These are phyloP conservation scores for Nemapogon koenigi DNA, from an alignment of 2,888 invertebrate species.

Conservation along the genomic window DNA sequence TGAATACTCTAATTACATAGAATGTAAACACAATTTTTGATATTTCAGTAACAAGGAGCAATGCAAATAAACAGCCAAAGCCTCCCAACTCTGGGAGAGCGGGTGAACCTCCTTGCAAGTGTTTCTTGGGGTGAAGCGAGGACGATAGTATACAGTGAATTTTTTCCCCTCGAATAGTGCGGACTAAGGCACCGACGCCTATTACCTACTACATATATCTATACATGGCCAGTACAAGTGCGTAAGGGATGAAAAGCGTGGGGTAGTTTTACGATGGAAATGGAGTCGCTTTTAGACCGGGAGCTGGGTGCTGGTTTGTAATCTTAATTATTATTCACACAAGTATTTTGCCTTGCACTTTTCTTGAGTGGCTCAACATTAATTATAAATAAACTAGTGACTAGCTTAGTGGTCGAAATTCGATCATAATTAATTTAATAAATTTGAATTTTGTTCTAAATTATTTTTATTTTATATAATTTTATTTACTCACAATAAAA, in stretches of 20 bases:
- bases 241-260: conserved; percentile 35
- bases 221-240: conserved; percentile 14
- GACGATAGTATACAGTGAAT: background rate
- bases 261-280: conserved; percentile 47
- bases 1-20: too few relatives aligned
- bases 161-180: background rate
- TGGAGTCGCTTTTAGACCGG: conserved; percentile 25
- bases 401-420: too few relatives aligned
- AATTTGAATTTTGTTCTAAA: too few relatives aligned
- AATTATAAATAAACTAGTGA: too few relatives aligned
- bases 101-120: conserved; percentile 14
- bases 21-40: too few relatives aligned
- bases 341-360: background rate
- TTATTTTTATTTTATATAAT: too few relatives aligned
- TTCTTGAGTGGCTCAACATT: too few relatives aligned
- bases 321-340: background rate
- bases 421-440: too few relatives aligned
- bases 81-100: conserved; percentile 21
- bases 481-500: too few relatives aligned
- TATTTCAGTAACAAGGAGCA: too few relatives aligned
- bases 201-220: background rate
- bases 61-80: conserved; percentile 58
- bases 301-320: background rate
- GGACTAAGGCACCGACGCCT: conserved; percentile 2
- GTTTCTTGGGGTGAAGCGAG: background rate